Percentiles rank a stretch among this genome's conserved stretches.
Conservation (phyloP, 2,888 invertebrate species). For the Hirudinaria manillensis region DNA sequence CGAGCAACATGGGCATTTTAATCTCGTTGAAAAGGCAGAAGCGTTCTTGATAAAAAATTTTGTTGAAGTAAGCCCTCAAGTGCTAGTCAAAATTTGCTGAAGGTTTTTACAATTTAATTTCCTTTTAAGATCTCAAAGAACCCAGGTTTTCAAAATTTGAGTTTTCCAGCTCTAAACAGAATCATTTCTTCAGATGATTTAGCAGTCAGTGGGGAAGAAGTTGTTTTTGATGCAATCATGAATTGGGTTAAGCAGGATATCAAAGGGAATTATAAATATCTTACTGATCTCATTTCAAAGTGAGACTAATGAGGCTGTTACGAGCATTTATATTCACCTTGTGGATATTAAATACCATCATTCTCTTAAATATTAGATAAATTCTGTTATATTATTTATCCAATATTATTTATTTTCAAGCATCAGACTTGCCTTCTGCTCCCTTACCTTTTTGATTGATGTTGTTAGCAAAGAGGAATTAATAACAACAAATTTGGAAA, state of each 20-base stretch:
- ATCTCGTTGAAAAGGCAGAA: constrained; percentile 49
- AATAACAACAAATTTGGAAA: constrained; percentile 48
- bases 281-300: constrained; percentile 48
- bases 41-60: constrained; percentile 50
- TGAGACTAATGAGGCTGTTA: constrained; percentile 45
- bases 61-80: constrained; percentile 43
- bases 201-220: constrained; percentile 46
- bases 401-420: constrained; percentile 13
- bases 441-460: constrained; percentile 49
- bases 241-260: constrained; percentile 53
- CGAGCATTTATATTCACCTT: too few relatives aligned
- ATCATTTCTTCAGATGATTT: constrained; percentile 48
- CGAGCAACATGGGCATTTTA: constrained; percentile 52
- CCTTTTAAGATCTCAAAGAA: constrained; percentile 8
- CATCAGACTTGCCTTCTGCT: constrained; percentile 8
- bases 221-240: constrained; percentile 54
- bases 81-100: background rate
- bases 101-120: constrained; percentile 1
- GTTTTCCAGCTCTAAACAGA: constrained; percentile 44
- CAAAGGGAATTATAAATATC: constrained; percentile 44
- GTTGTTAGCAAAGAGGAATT: constrained; percentile 49
- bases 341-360: too few relatives aligned
- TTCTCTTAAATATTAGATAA: too few relatives aligned
- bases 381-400: too few relatives aligned
- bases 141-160: constrained; percentile 41